phyloP scores from a whole-genome alignment of 1,140 invertebrate species.

The Pararge aegeria region DNA sequence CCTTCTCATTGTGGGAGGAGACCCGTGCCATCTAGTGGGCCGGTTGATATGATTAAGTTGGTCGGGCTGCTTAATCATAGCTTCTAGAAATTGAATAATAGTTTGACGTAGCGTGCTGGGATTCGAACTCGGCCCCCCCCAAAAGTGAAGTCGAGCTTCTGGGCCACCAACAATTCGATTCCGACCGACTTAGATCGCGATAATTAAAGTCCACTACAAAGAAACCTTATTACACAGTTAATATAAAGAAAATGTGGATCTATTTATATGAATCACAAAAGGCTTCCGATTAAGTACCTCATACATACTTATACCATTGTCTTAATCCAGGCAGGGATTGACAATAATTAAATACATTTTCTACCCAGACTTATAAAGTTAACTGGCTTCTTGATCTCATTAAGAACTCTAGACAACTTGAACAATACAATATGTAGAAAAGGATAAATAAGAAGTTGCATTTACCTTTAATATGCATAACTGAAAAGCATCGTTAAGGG shows the following conservation, averaged over 20 bases:
- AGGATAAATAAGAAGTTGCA: too few relatives aligned
- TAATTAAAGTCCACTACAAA: conserved; percentile 8
- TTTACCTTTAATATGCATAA: too few relatives aligned
- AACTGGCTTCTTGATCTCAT: conserved; percentile 27
- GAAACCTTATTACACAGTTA: conserved; percentile 5
- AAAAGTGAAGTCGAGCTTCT: too few relatives aligned
- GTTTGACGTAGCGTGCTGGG: too few relatives aligned
- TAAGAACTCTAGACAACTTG: conserved; percentile 8
- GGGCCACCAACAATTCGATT: too few relatives aligned
- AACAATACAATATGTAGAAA: not conserved
- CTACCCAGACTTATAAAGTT: conserved; percentile 22
- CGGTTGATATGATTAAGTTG: too few relatives aligned
- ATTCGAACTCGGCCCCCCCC: too few relatives aligned
- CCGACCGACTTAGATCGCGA: not conserved
- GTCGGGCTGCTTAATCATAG: too few relatives aligned
- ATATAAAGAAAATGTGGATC: conserved; percentile 8
- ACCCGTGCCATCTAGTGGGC: too few relatives aligned
- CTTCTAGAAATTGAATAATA: too few relatives aligned
- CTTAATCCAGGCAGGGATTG: conserved; percentile 13
- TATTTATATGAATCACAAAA: conserved; percentile 8
- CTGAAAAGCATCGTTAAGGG: too few relatives aligned
- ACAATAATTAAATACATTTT: conserved; percentile 12
- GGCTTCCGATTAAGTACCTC: conserved; percentile 3
- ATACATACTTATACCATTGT: not conserved
- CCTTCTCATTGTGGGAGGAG: too few relatives aligned